These are phyloP conservation scores for Phorcus lineatus DNA, from an alignment of 2,888 invertebrate genomes.

Conservation along the genomic window DNA sequence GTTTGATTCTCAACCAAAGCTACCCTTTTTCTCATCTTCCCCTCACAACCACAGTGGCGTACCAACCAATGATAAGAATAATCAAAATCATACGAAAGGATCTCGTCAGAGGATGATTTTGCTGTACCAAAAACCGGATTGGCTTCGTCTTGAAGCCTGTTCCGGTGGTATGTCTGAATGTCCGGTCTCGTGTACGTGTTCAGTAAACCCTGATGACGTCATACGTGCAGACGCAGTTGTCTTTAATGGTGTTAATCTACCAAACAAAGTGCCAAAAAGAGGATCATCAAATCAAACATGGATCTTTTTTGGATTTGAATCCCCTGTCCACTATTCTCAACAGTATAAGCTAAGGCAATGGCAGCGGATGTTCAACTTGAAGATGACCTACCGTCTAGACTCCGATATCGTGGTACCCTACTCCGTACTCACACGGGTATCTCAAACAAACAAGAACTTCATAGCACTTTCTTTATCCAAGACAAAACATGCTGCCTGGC, in stretches of 20 bases:
- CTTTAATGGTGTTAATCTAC: not conserved
- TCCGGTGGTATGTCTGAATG: no score
- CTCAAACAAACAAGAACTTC: not conserved
- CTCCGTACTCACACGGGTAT: not conserved
- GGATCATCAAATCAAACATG: not conserved
- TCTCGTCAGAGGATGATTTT: no score
- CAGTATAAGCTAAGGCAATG: not conserved
- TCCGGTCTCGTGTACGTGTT: not conserved
- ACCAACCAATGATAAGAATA: no score
- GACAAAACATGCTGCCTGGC: not conserved
- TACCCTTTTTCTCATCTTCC: no score
- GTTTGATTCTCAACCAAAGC: no score
- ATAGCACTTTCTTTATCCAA: not conserved
- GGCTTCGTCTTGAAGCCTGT: no score
- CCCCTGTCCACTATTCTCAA: not conserved
- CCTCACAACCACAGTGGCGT: no score
- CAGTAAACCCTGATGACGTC: not conserved
- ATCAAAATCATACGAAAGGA: no score
- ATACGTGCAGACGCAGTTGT: not conserved
- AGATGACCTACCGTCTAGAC: not conserved
- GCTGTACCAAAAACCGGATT: no score
- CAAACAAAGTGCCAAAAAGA: not conserved
- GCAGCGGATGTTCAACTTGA: not conserved
- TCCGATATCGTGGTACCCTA: not conserved
- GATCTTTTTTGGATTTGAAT: not conserved